A percentile compares a stretch with the other conserved stretches of the same genome.
These are phyloP conservation scores for Periophthalmus modestus DNA, from an alignment of 2,113 vertebrate genomes.

Conservation along the genomic window DNA sequence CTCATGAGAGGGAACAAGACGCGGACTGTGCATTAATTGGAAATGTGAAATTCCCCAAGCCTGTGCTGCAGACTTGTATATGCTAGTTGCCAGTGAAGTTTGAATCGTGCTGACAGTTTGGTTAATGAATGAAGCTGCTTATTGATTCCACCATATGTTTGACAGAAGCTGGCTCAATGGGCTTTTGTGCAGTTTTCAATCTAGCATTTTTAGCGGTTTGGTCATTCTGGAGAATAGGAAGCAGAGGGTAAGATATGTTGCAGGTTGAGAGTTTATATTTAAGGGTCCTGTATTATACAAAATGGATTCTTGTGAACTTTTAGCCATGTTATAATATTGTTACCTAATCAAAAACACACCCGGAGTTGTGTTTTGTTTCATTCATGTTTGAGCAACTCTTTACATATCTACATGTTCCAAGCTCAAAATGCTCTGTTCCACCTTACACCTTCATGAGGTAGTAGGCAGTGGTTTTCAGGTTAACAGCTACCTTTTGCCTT, in stretches of 20 bases:
- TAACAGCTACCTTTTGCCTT: no score
- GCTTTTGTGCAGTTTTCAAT: constrained; percentile 22
- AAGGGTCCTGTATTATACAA: no score
- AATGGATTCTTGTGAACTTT: no score
- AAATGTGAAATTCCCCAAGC: constrained; percentile 37
- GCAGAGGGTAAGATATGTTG: constrained; percentile 5
- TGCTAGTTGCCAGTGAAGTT: constrained; percentile 36
- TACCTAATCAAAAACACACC: no score
- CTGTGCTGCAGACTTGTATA: constrained; percentile 22
- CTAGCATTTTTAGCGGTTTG: constrained; percentile 27
- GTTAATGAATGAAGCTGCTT: constrained; percentile 49
- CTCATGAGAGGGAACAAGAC: constrained; percentile 52
- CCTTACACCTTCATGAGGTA: no score
- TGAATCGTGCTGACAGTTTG: constrained; percentile 50
- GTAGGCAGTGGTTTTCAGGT: no score
- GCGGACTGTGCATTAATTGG: constrained; percentile 36
- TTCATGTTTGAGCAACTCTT: no score
- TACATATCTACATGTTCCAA: no score
- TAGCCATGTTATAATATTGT: no score
- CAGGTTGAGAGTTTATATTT: background rate
- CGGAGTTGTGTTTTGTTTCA: no score
- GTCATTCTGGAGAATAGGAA: constrained; percentile 17
- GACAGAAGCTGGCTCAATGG: constrained; percentile 22
- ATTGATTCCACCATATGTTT: constrained; percentile 60
- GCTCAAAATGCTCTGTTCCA: no score